These are phyloP conservation scores for Nestor notabilis DNA, from an alignment of 2,113 vertebrate genomes.

Conservation along the genomic window DNA sequence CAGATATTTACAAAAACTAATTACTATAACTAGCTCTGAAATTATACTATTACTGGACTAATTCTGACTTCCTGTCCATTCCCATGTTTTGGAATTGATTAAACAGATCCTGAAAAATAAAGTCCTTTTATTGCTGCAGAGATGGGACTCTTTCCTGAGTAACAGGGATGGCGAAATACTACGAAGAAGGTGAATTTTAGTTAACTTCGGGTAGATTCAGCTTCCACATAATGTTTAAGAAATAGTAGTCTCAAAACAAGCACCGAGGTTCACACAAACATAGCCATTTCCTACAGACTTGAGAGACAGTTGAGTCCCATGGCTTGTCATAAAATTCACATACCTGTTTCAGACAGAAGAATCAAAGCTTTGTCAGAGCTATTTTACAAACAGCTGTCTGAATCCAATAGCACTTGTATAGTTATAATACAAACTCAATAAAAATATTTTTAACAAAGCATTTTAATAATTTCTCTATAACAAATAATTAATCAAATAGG, in stretches of 20 bases:
- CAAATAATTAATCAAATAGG: slow-evolving; percentile 87
- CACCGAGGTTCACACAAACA: not conserved
- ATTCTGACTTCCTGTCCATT: not conserved
- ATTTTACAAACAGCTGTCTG: not conserved
- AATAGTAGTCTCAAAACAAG: not conserved
- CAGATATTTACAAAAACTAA: not conserved
- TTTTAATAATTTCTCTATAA: slow-evolving; percentile 68
- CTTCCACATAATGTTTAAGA: not conserved
- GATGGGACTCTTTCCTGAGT: not conserved
- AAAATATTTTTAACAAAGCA: slow-evolving; percentile 36
- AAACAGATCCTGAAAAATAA: not conserved
- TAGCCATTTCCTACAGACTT: not conserved
- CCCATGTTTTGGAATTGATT: not conserved
- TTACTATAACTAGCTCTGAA: not conserved
- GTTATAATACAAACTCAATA: not conserved
- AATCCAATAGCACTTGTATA: not conserved
- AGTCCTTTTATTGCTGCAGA: not conserved
- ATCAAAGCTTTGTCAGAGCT: not conserved
- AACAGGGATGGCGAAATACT: not conserved
- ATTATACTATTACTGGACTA: not conserved
- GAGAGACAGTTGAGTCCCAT: rapidly evolving
- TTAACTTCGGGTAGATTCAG: not conserved
- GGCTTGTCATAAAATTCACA: not conserved
- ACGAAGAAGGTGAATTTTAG: not conserved
- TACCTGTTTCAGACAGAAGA: not conserved